Conservation (phyloP, 2,113 vertebrate species). For the Anhinga rufa region DNA sequence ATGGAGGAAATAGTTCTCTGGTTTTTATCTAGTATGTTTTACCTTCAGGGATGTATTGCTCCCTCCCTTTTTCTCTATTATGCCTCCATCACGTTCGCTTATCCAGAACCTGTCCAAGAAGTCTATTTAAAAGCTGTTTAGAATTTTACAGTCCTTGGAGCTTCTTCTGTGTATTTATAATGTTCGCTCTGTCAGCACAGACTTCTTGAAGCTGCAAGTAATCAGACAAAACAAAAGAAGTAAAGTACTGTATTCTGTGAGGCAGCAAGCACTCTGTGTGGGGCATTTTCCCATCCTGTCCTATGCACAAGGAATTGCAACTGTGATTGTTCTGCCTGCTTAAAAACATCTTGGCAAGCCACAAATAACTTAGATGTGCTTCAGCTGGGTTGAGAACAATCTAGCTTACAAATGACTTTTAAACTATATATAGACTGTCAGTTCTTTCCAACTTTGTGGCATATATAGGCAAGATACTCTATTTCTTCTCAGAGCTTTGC, state of each 20-base stretch:
- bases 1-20: neutral
- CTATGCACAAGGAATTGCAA: neutral
- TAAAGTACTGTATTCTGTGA: neutral
- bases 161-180: neutral
- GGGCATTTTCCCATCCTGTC: neutral
- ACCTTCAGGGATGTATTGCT: neutral
- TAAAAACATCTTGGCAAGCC: neutral
- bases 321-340: neutral
- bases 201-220: constrained; percentile 6
- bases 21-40: neutral
- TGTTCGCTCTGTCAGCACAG: neutral
- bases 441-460: neutral
- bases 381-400: neutral
- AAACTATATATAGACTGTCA: neutral
- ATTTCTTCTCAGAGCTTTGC: neutral
- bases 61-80: neutral
- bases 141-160: neutral
- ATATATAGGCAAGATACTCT: neutral
- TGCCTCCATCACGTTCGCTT: neutral
- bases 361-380: neutral
- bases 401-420: neutral
- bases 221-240: constrained; percentile 11
- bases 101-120: neutral
- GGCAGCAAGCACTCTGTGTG: neutral
- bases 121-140: neutral